Percentiles rank a stretch among this genome's conserved stretches.
Conservation (phyloP, 2,888 invertebrate genomes). For the Eucriotettix oculatus region DNA sequence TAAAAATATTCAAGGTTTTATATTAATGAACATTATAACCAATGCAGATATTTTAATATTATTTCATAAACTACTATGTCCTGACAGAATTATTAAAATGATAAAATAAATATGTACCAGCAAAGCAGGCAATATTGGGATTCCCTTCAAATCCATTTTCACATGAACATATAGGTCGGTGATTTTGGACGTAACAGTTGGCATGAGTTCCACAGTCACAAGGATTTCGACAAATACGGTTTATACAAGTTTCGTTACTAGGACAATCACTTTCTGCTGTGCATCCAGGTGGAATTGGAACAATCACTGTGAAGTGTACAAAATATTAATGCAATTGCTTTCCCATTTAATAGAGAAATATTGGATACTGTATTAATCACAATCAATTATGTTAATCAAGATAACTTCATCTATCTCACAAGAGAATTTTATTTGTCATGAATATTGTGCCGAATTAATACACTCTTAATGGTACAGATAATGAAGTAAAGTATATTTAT, state of each 20-base stretch:
- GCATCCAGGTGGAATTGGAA: constrained; percentile 50
- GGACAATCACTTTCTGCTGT: constrained; percentile 63
- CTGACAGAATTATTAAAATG: not conserved
- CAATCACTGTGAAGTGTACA: constrained; percentile 26
- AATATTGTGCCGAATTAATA: too few species aligned
- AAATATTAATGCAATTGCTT: too few species aligned
- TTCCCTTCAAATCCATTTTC: constrained; percentile 71
- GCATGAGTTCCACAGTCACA: constrained; percentile 78
- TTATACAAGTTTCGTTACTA: constrained; percentile 65
- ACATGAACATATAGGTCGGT: constrained; percentile 76
- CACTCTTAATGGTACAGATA: too few species aligned
- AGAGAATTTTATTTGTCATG: too few species aligned
- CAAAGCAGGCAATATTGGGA: constrained; percentile 62
- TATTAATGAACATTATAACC: too few species aligned
- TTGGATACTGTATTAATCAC: too few species aligned
- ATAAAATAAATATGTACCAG: constrained; percentile 22
- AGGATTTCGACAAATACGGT: constrained; percentile 70
- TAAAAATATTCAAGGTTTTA: too few species aligned
- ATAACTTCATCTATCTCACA: too few species aligned
- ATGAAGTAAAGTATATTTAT: too few species aligned
- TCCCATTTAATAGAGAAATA: too few species aligned
- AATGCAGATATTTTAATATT: too few species aligned
- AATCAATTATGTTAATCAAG: too few species aligned
- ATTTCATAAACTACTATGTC: not conserved
- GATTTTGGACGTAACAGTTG: constrained; percentile 63